Evolutionary conservation across 2,113 vertebrate genomes (phyloP).

Genomic region (Rhinopithecus roxellana): DNA sequence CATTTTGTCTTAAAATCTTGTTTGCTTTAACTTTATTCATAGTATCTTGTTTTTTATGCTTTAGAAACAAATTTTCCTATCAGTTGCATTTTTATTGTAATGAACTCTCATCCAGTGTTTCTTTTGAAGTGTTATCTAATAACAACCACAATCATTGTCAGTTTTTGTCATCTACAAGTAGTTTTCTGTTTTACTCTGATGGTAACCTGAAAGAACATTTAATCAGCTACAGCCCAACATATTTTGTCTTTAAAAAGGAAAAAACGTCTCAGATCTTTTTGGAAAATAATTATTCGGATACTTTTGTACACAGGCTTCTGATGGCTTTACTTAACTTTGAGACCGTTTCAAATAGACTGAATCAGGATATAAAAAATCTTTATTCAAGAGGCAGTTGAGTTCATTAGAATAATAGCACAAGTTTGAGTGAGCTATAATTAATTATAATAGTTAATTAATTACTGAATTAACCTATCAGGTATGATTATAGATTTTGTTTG

Average conservation of each 20-base stretch:
- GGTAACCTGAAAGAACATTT: neutral
- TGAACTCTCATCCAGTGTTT: neutral
- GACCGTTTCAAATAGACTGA: neutral
- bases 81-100: neutral
- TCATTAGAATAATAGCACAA: neutral
- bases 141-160: neutral
- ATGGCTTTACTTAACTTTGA: neutral
- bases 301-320: neutral
- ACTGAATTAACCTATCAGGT: neutral
- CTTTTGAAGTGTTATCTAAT: neutral
- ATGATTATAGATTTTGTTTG: neutral
- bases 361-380: neutral
- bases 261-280: neutral
- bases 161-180: neutral
- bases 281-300: neutral
- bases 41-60: neutral
- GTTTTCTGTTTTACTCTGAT: neutral
- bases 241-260: neutral
- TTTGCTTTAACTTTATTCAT: neutral
- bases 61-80: neutral
- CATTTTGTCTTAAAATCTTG: neutral
- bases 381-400: neutral
- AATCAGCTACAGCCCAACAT: neutral
- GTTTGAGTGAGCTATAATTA: neutral
- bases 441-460: neutral